Conservation (phyloP, 2,113 vertebrate species). For the Chelonoidis abingdonii region DNA sequence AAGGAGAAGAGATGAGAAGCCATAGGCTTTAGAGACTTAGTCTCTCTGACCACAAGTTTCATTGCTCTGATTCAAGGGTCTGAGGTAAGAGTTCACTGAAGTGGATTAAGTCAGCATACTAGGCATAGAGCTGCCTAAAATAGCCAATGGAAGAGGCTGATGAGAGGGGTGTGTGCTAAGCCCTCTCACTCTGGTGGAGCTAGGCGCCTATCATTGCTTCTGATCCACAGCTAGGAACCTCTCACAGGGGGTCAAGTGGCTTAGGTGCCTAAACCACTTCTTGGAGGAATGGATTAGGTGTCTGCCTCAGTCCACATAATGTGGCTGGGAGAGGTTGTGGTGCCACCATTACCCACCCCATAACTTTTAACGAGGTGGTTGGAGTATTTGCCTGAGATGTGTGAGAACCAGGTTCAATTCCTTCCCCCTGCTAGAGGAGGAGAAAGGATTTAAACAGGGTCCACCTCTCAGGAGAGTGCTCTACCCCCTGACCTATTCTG, state of each 20-base stretch:
- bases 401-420: background rate
- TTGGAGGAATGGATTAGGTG: background rate
- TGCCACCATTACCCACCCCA: too few species aligned
- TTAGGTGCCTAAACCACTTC: background rate
- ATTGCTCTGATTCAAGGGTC: background rate
- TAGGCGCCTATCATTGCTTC: background rate
- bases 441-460: background rate
- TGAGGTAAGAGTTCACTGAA: background rate
- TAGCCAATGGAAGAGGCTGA: too few species aligned
- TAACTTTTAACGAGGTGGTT: too few species aligned
- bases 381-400: background rate
- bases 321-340: background rate
- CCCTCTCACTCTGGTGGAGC: background rate
- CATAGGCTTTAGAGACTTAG: background rate
- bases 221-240: background rate
- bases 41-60: background rate
- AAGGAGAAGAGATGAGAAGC: background rate
- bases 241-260: background rate
- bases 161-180: background rate
- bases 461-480: background rate
- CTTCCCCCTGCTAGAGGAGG: background rate
- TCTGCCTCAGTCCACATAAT: background rate
- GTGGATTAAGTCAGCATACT: background rate
- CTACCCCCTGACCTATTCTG: background rate
- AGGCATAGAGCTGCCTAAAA: background rate